These are phyloP conservation scores for Meliscaeva auricollis DNA, from an alignment of 2,888 invertebrate genomes.

Conservation along the genomic window DNA sequence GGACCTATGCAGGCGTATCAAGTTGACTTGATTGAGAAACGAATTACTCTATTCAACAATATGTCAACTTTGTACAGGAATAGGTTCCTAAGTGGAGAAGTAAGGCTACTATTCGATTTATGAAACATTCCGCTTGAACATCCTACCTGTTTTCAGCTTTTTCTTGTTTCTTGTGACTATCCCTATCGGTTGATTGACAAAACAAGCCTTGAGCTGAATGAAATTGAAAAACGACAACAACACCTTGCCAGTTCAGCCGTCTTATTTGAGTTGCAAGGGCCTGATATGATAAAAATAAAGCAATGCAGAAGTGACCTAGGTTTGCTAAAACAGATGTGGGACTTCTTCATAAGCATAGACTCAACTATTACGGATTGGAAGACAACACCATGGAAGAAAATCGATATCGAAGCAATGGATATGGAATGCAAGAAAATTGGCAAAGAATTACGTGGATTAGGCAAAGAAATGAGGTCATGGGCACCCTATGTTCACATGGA, in stretches of 20 bases:
- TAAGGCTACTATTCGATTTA: not conserved
- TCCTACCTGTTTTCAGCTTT: conserved; percentile 84
- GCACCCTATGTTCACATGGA: conserved; percentile 93
- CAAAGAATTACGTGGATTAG: conserved; percentile 91
- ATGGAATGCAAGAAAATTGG: conserved; percentile 96
- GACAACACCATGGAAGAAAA: conserved; percentile 95
- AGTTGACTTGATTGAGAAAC: conserved; percentile 93
- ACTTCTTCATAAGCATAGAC: conserved; percentile 92
- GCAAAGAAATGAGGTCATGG: conserved; percentile 92
- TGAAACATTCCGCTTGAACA: too few relatives aligned
- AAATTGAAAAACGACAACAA: conserved; percentile 89
- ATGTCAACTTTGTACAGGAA: conserved; percentile 91
- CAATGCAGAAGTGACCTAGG: conserved; percentile 91
- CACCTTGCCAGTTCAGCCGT: conserved; percentile 89
- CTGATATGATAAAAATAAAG: conserved; percentile 92
- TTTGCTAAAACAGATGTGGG: conserved; percentile 93
- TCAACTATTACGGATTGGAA: conserved; percentile 96
- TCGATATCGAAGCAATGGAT: conserved; percentile 97
- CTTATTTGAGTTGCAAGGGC: conserved; percentile 93
- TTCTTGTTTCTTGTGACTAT: conserved; percentile 87
- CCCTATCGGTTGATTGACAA: conserved; percentile 90
- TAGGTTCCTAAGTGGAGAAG: conserved; percentile 86
- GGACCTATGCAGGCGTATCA: conserved; percentile 95
- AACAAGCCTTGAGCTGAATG: conserved; percentile 87
- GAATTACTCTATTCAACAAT: conserved; percentile 92